Percentiles rank a stretch among this genome's conserved stretches.
These are phyloP conservation scores for Dendrocincla fuliginosa DNA, from an alignment of 2,797 vertebrate genomes.

Conservation along the genomic window DNA sequence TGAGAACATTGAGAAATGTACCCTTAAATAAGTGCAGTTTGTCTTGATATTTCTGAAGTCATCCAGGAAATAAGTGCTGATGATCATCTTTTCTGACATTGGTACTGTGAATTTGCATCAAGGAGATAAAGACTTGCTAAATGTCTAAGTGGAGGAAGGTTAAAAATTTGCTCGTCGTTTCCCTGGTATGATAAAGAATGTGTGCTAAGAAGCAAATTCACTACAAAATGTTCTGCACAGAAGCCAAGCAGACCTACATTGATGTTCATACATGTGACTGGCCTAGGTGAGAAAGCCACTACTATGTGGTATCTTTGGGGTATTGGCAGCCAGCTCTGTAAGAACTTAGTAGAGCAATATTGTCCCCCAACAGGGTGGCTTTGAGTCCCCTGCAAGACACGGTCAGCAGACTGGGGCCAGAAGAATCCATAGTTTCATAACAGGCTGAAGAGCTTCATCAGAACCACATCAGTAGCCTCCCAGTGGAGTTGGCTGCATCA, in stretches of 20 bases:
- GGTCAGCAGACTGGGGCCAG: background rate
- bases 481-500: background rate
- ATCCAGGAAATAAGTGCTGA: conserved; percentile 58
- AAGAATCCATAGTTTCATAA: background rate
- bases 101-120: conserved; percentile 3
- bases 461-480: background rate
- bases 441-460: background rate
- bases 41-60: conserved; percentile 55
- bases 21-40: conserved; percentile 49
- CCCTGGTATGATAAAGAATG: background rate
- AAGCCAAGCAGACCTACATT: background rate
- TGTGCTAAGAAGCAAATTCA: background rate
- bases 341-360: background rate
- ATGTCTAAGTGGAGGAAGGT: background rate
- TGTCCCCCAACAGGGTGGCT: background rate
- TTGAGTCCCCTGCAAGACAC: background rate
- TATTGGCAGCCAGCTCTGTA: background rate
- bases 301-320: background rate
- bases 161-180: background rate
- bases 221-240: background rate
- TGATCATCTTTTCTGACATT: conserved; percentile 53
- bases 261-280: background rate
- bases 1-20: conserved; percentile 45
- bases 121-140: conserved; percentile 1
- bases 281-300: background rate